Evolutionary conservation across 2,113 vertebrate genomes (phyloP), one percentile per base, ranked within the genome.

Genomic region (Nymphicus hollandicus): DNA sequence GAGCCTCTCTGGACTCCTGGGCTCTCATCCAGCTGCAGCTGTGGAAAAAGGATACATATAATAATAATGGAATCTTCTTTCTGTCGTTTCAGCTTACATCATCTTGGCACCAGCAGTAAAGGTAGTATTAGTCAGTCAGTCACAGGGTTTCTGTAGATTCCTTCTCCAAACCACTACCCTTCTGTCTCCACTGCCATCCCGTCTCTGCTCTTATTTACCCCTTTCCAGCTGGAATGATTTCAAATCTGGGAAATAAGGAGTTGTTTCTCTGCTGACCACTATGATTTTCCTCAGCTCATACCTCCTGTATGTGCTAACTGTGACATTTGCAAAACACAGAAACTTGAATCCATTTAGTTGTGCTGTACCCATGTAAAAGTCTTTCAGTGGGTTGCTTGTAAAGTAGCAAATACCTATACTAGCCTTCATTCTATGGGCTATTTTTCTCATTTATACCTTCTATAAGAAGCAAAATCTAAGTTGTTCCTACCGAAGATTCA

Each of bases 1-100:
- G 87, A 94, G 88, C 82, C 81, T 89, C 88, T 95, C 55, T 93
- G 70, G 58, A 69, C 76, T 93, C 81, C 71, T 5, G 69, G 95
- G 92, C 94, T 91, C 39, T 74, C 43, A 80, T 95, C 81, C 96
- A 97, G 85, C 86, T 85, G 70, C 93, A 97, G 77, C 82, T 96
- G 85, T 96, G 78, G 94, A 95, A 96, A 96, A 91, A 93, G 90
- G 79, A 95, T 91, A 66, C 39, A 76, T 91, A 97, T 93, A 96
- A 96, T 92, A 98, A 96, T 93, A 96, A 89, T 72, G 85, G 85
- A 95, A 95, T 91, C 81, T 96, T 96, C 91, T 81, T 97, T 78
- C 84, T 97, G 93, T 88, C 41, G 0, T 95, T 96, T 83, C 91
- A 92, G 93, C 43, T 96, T 94, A 94, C 76, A 94, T 96, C 96